Percentiles rank a stretch among this genome's conserved stretches.
These are phyloP conservation scores for Dicycla oo DNA, from an alignment of 2,888 invertebrate species.

Conservation along the genomic window DNA sequence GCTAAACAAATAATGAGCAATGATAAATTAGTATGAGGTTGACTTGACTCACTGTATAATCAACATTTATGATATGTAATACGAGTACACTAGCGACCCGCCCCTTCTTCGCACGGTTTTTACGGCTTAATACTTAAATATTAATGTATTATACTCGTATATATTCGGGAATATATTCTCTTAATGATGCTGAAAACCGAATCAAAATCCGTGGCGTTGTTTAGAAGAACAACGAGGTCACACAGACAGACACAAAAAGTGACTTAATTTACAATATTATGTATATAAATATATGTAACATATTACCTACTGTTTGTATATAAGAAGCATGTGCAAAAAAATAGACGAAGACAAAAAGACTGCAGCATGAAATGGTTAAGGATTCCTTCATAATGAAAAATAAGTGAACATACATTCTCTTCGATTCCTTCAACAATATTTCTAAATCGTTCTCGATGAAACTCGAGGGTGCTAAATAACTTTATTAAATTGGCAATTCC, in stretches of 20 bases:
- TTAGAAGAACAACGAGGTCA: neutral
- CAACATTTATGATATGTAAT: slow-evolving; percentile 51
- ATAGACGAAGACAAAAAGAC: neutral
- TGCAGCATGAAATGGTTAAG: neutral
- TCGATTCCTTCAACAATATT: slow-evolving; percentile 29
- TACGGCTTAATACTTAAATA: neutral
- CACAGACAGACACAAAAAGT: neutral
- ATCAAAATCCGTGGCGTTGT: neutral
- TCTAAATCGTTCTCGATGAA: slow-evolving; percentile 63
- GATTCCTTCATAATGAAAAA: neutral
- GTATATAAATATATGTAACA: neutral
- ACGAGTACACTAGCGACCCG: neutral
- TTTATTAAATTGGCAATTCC: slow-evolving; percentile 73
- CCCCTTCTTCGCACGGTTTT: neutral
- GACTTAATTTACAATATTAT: neutral
- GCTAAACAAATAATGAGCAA: slow-evolving; percentile 63
- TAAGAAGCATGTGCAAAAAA: neutral
- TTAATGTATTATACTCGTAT: neutral
- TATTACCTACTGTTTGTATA: neutral
- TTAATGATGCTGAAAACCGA: neutral
- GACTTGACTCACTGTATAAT: slow-evolving; percentile 62
- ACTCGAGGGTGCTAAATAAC: slow-evolving; percentile 69
- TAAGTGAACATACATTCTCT: slow-evolving; percentile 6
- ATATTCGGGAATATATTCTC: neutral
- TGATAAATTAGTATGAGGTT: slow-evolving; percentile 65